These are phyloP conservation scores for Lepidotrigona ventralis DNA, from an alignment of 1,140 invertebrate genomes.

Conservation along the genomic window DNA sequence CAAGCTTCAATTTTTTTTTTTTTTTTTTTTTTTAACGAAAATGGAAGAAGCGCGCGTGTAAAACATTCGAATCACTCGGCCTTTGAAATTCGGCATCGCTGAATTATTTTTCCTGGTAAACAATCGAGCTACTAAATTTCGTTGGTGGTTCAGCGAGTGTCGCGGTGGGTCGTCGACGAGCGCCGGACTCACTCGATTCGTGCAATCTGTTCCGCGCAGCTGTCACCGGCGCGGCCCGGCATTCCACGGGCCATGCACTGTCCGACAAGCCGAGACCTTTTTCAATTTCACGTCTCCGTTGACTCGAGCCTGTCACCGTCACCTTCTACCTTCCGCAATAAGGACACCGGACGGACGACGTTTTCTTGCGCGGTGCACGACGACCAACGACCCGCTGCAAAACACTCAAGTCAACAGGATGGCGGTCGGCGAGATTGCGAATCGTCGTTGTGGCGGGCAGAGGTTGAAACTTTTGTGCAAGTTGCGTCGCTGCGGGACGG, in stretches of 20 bases:
- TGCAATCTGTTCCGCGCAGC: slow-evolving; percentile 44
- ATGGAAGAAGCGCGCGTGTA: no score
- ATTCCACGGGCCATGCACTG: not conserved
- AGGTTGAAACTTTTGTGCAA: slow-evolving; percentile 35
- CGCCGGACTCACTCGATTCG: slow-evolving; percentile 32
- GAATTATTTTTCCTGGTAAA: not conserved
- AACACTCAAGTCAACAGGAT: slow-evolving; percentile 27
- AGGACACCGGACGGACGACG: slow-evolving; percentile 3
- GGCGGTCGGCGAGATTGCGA: slow-evolving; percentile 24
- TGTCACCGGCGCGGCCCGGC: slow-evolving; percentile 32
- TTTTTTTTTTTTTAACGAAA: no score
- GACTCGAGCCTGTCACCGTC: slow-evolving; percentile 13
- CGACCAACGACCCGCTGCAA: not conserved
- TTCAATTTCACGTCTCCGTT: slow-evolving; percentile 48
- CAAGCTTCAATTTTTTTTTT: no score
- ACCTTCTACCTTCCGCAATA: slow-evolving; percentile 6
- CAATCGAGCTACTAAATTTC: not conserved
- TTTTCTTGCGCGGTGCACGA: not conserved
- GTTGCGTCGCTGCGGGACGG: not conserved
- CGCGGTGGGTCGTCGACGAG: not conserved
- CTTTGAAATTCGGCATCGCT: no score
- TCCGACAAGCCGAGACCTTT: slow-evolving; percentile 35
- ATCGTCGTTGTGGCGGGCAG: slow-evolving; percentile 32
- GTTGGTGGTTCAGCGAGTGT: not conserved
- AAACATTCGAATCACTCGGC: no score